Conservation (phyloP, 1,140 invertebrate genomes). For the Tetramorium parvispinum region DNA sequence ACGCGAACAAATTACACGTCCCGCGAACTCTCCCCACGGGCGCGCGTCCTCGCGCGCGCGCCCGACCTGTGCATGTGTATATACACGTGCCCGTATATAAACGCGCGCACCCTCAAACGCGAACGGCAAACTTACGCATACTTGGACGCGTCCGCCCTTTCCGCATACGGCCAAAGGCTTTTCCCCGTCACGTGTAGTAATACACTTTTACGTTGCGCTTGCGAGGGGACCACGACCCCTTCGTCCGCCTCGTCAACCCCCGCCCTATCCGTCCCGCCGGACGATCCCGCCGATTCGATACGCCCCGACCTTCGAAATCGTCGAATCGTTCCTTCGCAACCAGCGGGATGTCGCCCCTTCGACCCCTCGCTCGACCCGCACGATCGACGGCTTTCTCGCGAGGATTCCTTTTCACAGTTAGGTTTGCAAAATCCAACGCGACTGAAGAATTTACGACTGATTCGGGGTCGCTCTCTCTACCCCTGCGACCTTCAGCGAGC, state of each 20-base stretch:
- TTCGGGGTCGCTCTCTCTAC: not conserved
- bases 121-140: slow-evolving; percentile 16
- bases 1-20: slow-evolving; percentile 76
- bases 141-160: slow-evolving; percentile 37
- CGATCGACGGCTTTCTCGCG: slow-evolving; percentile 31
- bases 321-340: slow-evolving; percentile 40
- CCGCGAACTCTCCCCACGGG: slow-evolving; percentile 35
- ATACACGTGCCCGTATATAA: not conserved
- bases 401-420: slow-evolving; percentile 53
- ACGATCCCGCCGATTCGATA: slow-evolving; percentile 63
- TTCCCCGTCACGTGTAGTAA: slow-evolving; percentile 70
- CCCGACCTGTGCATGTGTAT: not conserved
- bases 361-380: not conserved
- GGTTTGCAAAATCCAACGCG: slow-evolving; percentile 30
- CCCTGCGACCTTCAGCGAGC: not conserved
- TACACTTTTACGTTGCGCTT: slow-evolving; percentile 74
- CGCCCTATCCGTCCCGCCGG: slow-evolving; percentile 25
- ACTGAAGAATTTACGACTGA: slow-evolving; percentile 43
- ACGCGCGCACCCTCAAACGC: slow-evolving; percentile 15
- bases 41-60: slow-evolving; percentile 43
- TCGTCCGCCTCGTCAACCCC: not conserved
- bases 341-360: slow-evolving; percentile 34
- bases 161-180: slow-evolving; percentile 41
- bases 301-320: slow-evolving; percentile 63
- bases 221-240: slow-evolving; percentile 62